These are phyloP conservation scores for Natrix natrix DNA, from an alignment of 2,797 vertebrate species.

Conservation along the genomic window DNA sequence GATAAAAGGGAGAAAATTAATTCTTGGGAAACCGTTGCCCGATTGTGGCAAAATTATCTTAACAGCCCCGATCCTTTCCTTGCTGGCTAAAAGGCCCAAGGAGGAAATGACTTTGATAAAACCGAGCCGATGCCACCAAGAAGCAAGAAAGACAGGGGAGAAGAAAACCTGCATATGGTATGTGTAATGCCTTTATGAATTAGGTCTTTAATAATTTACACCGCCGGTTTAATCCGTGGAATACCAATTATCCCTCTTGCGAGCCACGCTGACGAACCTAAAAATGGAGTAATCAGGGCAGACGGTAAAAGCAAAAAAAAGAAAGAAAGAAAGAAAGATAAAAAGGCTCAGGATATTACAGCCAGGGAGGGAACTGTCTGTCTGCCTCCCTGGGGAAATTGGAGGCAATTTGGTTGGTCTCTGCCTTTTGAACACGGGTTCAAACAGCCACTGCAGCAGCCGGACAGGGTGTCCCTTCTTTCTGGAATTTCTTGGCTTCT, in stretches of 20 bases:
- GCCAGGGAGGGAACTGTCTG: slow-evolving; percentile 58
- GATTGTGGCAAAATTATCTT: background rate
- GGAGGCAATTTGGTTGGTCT: slow-evolving; percentile 60
- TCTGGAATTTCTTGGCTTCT: background rate
- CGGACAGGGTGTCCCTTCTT: background rate
- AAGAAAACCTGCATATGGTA: slow-evolving; percentile 52
- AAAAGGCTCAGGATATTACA: slow-evolving; percentile 67
- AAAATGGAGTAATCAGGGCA: slow-evolving; percentile 72
- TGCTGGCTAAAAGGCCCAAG: background rate
- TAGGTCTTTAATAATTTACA: slow-evolving; percentile 75
- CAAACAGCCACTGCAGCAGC: slow-evolving; percentile 44
- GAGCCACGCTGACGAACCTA: slow-evolving; percentile 73
- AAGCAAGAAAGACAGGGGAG: background rate
- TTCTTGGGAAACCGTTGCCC: background rate
- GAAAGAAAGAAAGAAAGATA: slow-evolving; percentile 71
- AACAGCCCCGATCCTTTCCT: rapidly evolving
- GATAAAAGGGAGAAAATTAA: background rate
- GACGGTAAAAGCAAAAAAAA: slow-evolving; percentile 71
- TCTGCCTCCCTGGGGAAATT: slow-evolving; percentile 65
- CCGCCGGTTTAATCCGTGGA: slow-evolving; percentile 71
- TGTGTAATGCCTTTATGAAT: slow-evolving; percentile 67
- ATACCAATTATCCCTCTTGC: slow-evolving; percentile 73
- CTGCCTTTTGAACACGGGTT: slow-evolving; percentile 55
- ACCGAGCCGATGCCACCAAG: background rate
- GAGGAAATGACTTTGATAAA: slow-evolving; percentile 28